Evolutionary conservation across 1,140 invertebrate genomes (phyloP), one percentile per base, ranked within the genome.

Genomic region (Cherax quadricarinatus): DNA sequence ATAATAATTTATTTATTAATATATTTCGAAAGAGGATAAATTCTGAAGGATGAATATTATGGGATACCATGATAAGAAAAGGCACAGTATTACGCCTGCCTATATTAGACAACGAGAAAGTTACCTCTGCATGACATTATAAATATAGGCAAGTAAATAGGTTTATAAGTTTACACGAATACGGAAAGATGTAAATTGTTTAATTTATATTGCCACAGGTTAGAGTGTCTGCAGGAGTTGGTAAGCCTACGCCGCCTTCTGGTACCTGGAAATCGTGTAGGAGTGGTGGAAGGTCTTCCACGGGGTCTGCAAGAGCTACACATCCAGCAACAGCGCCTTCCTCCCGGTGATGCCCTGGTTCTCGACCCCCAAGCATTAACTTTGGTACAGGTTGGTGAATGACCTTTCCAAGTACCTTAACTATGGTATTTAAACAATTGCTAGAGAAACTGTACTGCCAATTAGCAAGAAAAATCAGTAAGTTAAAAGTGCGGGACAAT

Each of bases 341-440:
- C 90, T 4, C 90, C 78, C 0, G 90, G 90, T 1, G 90, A 91
- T 78, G 90, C 90, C 57, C 84, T 91, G 10, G 85, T 91, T 21
- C 84, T 91, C 14, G 90, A 91, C 70, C 90, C 90, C 12, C 90
- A 91, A 78, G 90, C 90, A 49, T 60, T 91, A 5, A 53, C 90
- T 7, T 70, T 30, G 12, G 85, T 91, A 6, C 90, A 91, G 84
- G 90, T 91, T 41, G 30, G 30, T 41, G 30, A 41, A 41, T 41
- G 30, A 41, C 30, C 30, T 41, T 41, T 41, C 2, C 30, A 1
- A 41, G 30, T 41, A 41, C 2, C 30, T 41, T 41, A 41, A 41
- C 30, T 41, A 41, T 41, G 30, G 30, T 41, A 41, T 41, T 41
- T 41, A 41, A 41, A 41, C 30, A 41, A 41, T 41, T 41, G 30